phyloP scores from a whole-genome alignment of 53 echinoderm and acorn worm genomes.

The Temnopleurus reevesii region DNA sequence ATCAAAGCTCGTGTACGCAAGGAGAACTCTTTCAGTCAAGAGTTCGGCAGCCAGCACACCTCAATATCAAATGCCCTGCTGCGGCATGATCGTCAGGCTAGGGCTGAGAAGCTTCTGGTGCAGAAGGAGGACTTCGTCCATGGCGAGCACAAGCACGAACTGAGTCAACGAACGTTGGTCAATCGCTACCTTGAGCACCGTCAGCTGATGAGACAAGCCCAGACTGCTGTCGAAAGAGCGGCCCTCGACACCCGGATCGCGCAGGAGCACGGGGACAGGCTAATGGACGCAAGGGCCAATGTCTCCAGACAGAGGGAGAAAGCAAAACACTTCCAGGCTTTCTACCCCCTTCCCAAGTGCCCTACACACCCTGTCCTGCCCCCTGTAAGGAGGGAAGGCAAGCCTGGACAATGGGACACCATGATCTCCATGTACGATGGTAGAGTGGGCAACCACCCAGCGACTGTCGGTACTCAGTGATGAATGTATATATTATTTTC shows the following conservation, averaged over 20 bases:
- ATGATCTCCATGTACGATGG: slow-evolving; percentile 94
- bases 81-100: slow-evolving; percentile 79
- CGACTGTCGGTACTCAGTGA: slow-evolving; percentile 58
- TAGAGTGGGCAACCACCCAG: slow-evolving; percentile 88
- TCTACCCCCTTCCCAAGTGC: slow-evolving; percentile 88
- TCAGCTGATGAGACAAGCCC: slow-evolving; percentile 94
- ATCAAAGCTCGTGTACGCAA: slow-evolving; percentile 41
- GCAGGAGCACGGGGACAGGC: slow-evolving; percentile 78
- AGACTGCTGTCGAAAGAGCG: slow-evolving; percentile 79
- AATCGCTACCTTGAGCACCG: slow-evolving; percentile 88
- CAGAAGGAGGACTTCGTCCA: slow-evolving; percentile 55
- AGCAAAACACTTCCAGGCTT: slow-evolving; percentile 70
- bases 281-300: slow-evolving; percentile 73
- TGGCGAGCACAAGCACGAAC: slow-evolving; percentile 63
- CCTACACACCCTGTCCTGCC: slow-evolving; percentile 89
- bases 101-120: slow-evolving; percentile 53
- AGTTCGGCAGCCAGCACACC: slow-evolving; percentile 90
- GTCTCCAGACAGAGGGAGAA: slow-evolving; percentile 80
- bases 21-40: slow-evolving; percentile 70
- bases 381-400: slow-evolving; percentile 84
- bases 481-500: too few relatives aligned
- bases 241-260: slow-evolving; percentile 80
- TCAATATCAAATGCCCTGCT: slow-evolving; percentile 96
- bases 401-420: slow-evolving; percentile 84
- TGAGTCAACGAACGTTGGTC: slow-evolving; percentile 75